Conservation (phyloP, 2,113 vertebrate genomes). For the Lathamus discolor region DNA sequence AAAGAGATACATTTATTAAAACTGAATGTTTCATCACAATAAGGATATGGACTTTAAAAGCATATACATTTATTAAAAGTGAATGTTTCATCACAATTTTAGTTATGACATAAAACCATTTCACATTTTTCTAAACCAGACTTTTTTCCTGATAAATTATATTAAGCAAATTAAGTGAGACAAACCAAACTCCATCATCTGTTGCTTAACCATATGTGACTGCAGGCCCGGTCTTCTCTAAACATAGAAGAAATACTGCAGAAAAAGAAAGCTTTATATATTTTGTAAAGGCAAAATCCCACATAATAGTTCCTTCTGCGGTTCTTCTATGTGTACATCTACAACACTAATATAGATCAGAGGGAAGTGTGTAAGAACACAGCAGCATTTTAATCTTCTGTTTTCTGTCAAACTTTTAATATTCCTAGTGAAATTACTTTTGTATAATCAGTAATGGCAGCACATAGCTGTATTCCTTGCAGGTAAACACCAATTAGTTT, state of each 20-base stretch:
- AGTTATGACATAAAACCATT: too few species aligned
- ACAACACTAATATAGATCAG: background rate
- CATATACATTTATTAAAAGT: background rate
- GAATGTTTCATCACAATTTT: background rate
- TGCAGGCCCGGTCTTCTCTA: background rate
- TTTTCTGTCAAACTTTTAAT: background rate
- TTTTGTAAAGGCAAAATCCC: background rate
- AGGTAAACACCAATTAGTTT: background rate
- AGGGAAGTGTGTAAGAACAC: background rate
- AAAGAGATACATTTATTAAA: background rate
- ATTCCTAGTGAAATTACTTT: background rate
- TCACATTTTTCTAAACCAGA: background rate
- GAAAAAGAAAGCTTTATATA: background rate
- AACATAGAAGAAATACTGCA: background rate
- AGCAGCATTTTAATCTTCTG: background rate
- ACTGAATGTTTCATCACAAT: background rate
- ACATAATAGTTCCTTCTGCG: background rate
- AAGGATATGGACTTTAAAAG: background rate
- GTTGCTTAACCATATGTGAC: accelerated
- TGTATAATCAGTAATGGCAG: background rate
- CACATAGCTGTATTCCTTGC: background rate
- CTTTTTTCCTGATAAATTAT: background rate
- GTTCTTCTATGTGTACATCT: background rate
- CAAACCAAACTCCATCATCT: background rate
- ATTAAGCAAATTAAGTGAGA: background rate